These are phyloP conservation scores for Orchesella cincta DNA, from an alignment of 1,140 invertebrate species.

Conservation along the genomic window DNA sequence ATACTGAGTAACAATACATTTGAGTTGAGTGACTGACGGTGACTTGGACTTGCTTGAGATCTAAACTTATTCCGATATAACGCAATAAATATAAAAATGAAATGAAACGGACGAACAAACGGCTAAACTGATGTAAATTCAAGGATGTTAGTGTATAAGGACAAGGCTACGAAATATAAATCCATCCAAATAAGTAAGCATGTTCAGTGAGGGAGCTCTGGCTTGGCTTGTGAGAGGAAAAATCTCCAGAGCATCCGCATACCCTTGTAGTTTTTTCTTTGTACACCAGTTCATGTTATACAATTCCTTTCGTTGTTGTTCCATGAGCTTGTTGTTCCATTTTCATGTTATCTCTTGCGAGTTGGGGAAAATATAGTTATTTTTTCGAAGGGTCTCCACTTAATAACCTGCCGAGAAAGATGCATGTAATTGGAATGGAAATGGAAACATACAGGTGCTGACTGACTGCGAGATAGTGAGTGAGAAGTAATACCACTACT, in stretches of 20 bases:
- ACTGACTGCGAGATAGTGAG: not conserved
- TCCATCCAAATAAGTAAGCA: not conserved
- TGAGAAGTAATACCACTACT: too few relatives aligned
- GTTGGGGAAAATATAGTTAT: slow-evolving; percentile 10
- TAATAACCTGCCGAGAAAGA: slow-evolving; percentile 17
- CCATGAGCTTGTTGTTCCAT: not conserved
- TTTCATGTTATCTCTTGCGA: not conserved
- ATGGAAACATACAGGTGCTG: slow-evolving; percentile 10
- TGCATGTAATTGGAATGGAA: slow-evolving; percentile 12
- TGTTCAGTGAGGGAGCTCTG: not conserved
- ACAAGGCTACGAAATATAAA: not conserved
- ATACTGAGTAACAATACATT: not conserved
- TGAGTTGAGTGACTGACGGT: not conserved
- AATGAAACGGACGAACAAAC: slow-evolving; percentile 17
- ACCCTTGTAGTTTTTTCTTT: not conserved
- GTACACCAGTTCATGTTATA: too few relatives aligned
- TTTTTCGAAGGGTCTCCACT: slow-evolving; percentile 16
- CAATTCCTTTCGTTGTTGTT: not conserved
- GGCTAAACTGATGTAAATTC: not conserved
- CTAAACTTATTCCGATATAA: not conserved
- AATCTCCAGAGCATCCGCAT: slow-evolving; percentile 5
- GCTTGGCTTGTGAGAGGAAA: not conserved
- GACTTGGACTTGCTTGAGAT: not conserved
- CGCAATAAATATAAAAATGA: slow-evolving; percentile 10
- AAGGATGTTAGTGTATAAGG: not conserved